Conservation (phyloP, 2,113 vertebrate species). For the Trematomus loennbergii region DNA sequence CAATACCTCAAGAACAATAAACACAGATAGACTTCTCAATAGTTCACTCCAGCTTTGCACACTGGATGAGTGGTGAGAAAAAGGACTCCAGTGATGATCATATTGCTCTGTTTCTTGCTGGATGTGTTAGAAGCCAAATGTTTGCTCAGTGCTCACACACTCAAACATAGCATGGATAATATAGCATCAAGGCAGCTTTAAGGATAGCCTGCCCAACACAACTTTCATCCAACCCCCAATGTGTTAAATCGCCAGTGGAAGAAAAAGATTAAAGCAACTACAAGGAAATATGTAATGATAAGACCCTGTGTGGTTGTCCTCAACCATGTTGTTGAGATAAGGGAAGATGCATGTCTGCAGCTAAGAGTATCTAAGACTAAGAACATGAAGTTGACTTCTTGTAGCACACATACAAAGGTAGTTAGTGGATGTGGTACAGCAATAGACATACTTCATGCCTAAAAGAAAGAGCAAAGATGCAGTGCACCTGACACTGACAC, state of each 20-base stretch:
- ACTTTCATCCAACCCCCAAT: not conserved
- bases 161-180: conserved; percentile 17
- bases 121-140: conserved; percentile 2
- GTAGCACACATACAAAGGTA: conserved; percentile 4
- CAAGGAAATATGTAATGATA: not conserved
- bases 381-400: conserved; percentile 25
- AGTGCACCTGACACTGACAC: not conserved
- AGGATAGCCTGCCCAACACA: conserved; percentile 21
- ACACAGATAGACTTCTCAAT: not conserved
- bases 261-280: not conserved
- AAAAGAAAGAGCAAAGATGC: conserved; percentile 2
- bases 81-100: not conserved
- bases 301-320: not conserved
- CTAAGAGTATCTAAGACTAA: not conserved
- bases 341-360: conserved; percentile 6
- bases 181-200: conserved; percentile 29
- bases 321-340: not conserved
- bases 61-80: not conserved
- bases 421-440: not conserved
- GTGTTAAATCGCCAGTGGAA: not conserved
- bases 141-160: conserved; percentile 22
- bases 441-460: conserved; percentile 22
- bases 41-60: not conserved
- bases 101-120: not conserved
- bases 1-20: not conserved